phyloP scores from a whole-genome alignment of 1,140 invertebrate genomes.

The Cydia splendana region DNA sequence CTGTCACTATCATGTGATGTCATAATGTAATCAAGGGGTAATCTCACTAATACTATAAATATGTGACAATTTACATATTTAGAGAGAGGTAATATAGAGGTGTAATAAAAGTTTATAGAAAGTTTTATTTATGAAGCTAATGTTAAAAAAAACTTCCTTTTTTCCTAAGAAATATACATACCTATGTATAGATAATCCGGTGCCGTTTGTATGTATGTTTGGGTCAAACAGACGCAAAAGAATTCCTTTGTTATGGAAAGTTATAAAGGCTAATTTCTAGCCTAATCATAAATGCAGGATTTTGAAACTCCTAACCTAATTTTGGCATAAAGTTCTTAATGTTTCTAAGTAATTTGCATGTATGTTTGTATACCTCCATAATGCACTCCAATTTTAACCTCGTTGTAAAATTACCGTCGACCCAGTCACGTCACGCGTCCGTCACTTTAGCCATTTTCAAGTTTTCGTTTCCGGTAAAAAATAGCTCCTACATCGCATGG shows the following conservation, averaged over 20 bases:
- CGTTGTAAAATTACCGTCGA: constrained; percentile 8
- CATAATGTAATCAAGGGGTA: constrained; percentile 3
- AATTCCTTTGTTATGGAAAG: no score
- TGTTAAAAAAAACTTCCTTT: no score
- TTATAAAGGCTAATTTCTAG: neutral
- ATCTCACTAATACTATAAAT: no score
- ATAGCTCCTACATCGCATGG: constrained; percentile 51
- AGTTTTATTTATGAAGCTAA: no score
- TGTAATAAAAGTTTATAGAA: no score
- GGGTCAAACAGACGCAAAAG: no score
- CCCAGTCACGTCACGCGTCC: constrained; percentile 33
- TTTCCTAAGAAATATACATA: no score
- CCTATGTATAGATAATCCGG: no score
- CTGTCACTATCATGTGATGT: constrained; percentile 14
- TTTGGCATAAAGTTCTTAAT: neutral
- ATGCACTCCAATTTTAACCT: constrained; percentile 19
- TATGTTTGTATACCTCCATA: neutral
- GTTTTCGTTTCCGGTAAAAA: constrained; percentile 59
- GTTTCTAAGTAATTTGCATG: constrained; percentile 4
- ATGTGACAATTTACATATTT: no score
- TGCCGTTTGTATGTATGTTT: no score
- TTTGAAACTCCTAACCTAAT: neutral
- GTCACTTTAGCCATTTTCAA: constrained; percentile 40
- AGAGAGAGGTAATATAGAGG: no score
- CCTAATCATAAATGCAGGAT: neutral